Percentiles rank a stretch among this genome's conserved stretches.
These are phyloP conservation scores for Bubalus kerabau DNA, from an alignment of 2,113 vertebrate species.

Conservation along the genomic window DNA sequence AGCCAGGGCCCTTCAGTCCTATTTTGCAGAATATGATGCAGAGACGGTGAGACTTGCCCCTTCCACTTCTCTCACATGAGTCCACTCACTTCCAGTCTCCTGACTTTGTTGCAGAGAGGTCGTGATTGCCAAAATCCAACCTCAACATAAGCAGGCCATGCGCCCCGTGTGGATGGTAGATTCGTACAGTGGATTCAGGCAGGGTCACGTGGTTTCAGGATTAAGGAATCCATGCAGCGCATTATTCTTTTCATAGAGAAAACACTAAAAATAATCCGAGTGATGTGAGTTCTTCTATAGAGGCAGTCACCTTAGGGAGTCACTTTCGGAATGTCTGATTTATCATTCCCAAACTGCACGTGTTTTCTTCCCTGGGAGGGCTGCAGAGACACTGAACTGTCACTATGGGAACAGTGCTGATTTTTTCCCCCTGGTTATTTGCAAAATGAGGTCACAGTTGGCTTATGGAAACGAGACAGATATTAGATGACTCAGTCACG, in stretches of 20 bases:
- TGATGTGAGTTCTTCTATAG: neutral
- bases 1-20: neutral
- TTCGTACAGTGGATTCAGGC: neutral
- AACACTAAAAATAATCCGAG: neutral
- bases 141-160: neutral
- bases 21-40: neutral
- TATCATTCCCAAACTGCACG: neutral
- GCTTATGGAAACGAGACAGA: constrained; percentile 48
- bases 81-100: neutral
- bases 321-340: neutral
- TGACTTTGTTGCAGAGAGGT: neutral
- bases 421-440: constrained; percentile 41
- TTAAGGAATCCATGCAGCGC: neutral
- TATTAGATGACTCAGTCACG: constrained; percentile 61
- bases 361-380: neutral
- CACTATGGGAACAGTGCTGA: constrained; percentile 66
- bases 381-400: constrained; percentile 62
- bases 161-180: neutral
- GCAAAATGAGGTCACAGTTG: constrained; percentile 54
- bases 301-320: neutral
- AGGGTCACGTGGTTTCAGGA: neutral
- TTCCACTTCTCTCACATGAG: neutral
- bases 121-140: neutral
- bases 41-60: neutral
- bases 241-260: neutral